phyloP scores from a whole-genome alignment of 53 echinoderm and acorn worm genomes.

The Echinarachnius parma region DNA sequence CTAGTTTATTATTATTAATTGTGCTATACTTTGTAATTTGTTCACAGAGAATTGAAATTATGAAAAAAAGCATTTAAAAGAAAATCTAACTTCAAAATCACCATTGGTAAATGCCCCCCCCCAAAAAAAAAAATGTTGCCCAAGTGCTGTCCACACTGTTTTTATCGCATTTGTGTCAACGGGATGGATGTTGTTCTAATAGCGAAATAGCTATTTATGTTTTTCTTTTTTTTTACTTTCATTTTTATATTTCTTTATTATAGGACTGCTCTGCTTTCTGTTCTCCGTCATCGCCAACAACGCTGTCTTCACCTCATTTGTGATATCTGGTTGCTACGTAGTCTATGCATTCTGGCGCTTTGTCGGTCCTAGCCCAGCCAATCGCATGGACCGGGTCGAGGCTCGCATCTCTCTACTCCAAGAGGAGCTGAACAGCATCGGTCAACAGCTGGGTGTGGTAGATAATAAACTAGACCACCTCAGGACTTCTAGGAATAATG shows the following conservation, averaged over 20 bases:
- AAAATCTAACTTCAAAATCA: no score
- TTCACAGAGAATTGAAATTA: no score
- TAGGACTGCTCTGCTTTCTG: conserved; percentile 27
- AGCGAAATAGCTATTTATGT: not conserved
- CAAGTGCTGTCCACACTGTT: no score
- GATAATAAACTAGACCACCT: conserved; percentile 25
- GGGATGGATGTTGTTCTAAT: not conserved
- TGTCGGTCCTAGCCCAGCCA: not conserved
- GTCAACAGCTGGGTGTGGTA: conserved; percentile 3
- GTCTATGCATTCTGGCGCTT: conserved; percentile 29
- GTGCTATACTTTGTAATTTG: no score
- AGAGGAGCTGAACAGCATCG: conserved; percentile 17
- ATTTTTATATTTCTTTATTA: conserved; percentile 5
- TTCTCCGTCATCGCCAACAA: conserved; percentile 36
- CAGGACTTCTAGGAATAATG: not conserved
- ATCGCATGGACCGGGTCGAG: conserved; percentile 25
- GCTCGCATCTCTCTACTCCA: conserved; percentile 14
- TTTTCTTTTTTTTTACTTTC: no score
- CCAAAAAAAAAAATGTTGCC: no score
- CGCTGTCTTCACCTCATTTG: conserved; percentile 35
- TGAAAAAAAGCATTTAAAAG: no score
- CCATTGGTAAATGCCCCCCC: no score
- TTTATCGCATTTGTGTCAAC: no score
- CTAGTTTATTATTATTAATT: no score
- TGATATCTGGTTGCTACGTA: conserved; percentile 23